Percentiles rank a stretch among this genome's conserved stretches.
These are phyloP conservation scores for Apis mellifera DNA, from an alignment of 1,140 invertebrate species.

Conservation along the genomic window DNA sequence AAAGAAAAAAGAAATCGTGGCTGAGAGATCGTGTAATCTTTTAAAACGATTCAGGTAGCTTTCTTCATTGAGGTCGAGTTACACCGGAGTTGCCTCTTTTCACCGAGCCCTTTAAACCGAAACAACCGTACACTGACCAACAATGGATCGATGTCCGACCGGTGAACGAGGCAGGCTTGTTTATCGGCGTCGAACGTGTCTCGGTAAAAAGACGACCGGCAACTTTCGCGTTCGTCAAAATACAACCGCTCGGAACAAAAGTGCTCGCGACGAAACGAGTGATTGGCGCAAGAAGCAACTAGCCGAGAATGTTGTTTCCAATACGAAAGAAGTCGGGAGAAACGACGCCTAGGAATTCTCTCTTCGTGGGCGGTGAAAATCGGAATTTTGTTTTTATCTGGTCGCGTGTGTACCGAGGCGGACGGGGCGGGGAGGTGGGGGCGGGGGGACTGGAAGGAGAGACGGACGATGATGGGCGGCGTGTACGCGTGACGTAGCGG, in stretches of 20 bases:
- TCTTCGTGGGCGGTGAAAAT: constrained; percentile 20
- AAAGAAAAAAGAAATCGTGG: neutral
- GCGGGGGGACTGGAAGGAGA: neutral
- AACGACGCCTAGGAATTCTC: neutral
- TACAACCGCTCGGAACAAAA: neutral
- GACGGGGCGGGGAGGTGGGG: too few relatives aligned
- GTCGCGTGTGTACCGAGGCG: neutral
- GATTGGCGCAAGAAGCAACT: neutral
- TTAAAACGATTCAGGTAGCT: constrained; percentile 44
- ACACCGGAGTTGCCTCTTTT: neutral
- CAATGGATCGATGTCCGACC: constrained; percentile 24
- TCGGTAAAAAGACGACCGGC: neutral
- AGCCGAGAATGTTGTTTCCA: neutral
- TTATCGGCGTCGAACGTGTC: neutral
- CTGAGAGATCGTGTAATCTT: neutral
- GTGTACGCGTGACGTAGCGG: constrained; percentile 73
- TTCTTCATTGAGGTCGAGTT: constrained; percentile 28
- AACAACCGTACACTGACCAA: constrained; percentile 2
- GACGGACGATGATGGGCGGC: constrained; percentile 44
- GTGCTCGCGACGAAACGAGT: neutral
- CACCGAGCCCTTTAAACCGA: constrained; percentile 36
- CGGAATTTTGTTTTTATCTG: constrained; percentile 28
- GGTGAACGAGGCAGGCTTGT: neutral
- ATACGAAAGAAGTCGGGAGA: neutral
- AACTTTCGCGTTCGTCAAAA: neutral